phyloP scores from a whole-genome alignment of 1,140 invertebrate genomes.

The Nephila pilipes region DNA sequence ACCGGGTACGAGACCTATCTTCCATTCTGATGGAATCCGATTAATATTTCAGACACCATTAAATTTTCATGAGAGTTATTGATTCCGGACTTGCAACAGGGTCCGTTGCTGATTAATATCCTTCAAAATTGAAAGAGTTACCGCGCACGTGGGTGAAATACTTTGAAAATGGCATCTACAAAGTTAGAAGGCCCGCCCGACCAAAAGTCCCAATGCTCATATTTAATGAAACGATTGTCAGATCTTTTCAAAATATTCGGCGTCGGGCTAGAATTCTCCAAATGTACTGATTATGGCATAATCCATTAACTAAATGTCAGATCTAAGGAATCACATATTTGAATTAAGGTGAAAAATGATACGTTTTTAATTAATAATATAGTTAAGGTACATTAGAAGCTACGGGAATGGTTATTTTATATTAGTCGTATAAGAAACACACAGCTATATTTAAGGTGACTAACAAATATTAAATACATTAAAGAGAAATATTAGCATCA shows the following conservation, averaged over 20 bases:
- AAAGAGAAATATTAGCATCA: no score
- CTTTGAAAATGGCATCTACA: constrained; percentile 34
- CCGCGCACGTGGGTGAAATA: constrained; percentile 4
- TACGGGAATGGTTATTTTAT: no score
- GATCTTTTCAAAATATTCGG: background rate
- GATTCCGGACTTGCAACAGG: constrained; percentile 54
- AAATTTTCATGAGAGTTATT: constrained; percentile 73
- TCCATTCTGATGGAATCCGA: constrained; percentile 62
- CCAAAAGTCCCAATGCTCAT: constrained; percentile 6
- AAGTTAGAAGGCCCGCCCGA: background rate
- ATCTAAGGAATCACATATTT: background rate
- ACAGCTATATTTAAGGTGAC: no score
- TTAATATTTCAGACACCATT: constrained; percentile 76
- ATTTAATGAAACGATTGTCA: constrained; percentile 59
- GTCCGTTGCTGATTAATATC: constrained; percentile 62
- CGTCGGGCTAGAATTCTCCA: background rate
- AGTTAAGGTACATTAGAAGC: no score
- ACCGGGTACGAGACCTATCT: constrained; percentile 52
- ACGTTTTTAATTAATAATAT: background rate
- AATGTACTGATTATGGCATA: constrained; percentile 20
- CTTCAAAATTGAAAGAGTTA: constrained; percentile 62
- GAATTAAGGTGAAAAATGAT: background rate
- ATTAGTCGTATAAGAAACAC: no score
- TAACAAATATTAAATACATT: no score
- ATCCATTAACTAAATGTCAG: background rate